Evolutionary conservation across 2,888 invertebrate species (phyloP).

Genomic region (Vesta saturnalis): DNA sequence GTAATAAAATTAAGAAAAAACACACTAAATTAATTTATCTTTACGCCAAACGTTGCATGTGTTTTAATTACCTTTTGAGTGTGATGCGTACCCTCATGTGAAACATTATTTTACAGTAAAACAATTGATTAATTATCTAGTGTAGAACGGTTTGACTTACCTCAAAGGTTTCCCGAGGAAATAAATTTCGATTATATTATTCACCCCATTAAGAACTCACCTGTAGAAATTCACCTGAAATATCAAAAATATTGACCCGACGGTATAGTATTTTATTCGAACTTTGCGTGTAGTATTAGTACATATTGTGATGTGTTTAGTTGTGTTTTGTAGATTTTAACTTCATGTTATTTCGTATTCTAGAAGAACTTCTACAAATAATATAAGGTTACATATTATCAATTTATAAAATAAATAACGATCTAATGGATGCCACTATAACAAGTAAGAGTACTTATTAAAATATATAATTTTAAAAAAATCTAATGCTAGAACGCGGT

Average conservation of each 20-base stretch:
- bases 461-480: too few relatives aligned
- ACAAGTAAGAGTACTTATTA: too few relatives aligned
- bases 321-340: not conserved
- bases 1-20: too few relatives aligned
- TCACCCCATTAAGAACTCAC: slow-evolving; percentile 33
- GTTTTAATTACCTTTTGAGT: too few relatives aligned
- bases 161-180: slow-evolving; percentile 22
- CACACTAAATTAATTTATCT: too few relatives aligned
- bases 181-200: slow-evolving; percentile 20
- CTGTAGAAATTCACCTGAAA: slow-evolving; percentile 35
- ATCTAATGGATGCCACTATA: too few relatives aligned
- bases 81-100: not conserved
- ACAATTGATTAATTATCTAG: not conserved
- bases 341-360: not conserved
- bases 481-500: too few relatives aligned
- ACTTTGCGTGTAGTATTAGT: slow-evolving; percentile 32
- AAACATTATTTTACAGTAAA: not conserved
- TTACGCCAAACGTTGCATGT: too few relatives aligned
- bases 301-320: slow-evolving; percentile 18
- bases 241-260: slow-evolving; percentile 28
- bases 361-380: too few relatives aligned
- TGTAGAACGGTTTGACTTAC: not conserved
- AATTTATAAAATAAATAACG: too few relatives aligned
- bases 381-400: too few relatives aligned
- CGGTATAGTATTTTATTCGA: slow-evolving; percentile 23